phyloP scores from a whole-genome alignment of 2,797 vertebrate genomes.

The Sylvia borin region DNA sequence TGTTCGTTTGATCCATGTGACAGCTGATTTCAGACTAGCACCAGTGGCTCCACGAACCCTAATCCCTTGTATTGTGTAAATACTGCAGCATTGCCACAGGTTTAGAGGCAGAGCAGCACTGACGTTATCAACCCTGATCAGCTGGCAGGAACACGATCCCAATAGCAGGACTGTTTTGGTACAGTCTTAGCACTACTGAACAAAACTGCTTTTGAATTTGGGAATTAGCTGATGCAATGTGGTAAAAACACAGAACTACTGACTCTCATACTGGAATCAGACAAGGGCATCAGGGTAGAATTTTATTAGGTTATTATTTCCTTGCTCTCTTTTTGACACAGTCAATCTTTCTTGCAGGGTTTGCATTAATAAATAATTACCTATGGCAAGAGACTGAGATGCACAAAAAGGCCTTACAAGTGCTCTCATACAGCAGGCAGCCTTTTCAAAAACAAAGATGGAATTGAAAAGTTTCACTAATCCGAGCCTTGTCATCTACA shows the following conservation, averaged over 20 bases:
- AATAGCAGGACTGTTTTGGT: slow-evolving; percentile 27
- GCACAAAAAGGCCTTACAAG: slow-evolving; percentile 24
- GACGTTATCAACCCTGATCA: slow-evolving; percentile 49
- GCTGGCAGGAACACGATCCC: slow-evolving; percentile 40
- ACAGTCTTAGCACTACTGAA: slow-evolving; percentile 4
- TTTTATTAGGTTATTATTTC: slow-evolving; percentile 53
- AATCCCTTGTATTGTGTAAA: slow-evolving; percentile 60
- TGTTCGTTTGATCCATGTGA: background rate
- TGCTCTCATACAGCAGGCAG: slow-evolving; percentile 10
- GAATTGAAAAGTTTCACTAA: slow-evolving; percentile 18
- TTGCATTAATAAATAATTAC: slow-evolving; percentile 69
- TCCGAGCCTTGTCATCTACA: background rate
- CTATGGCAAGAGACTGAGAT: slow-evolving; percentile 1
- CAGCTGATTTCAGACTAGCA: slow-evolving; percentile 11
- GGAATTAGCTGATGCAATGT: slow-evolving; percentile 8
- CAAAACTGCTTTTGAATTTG: slow-evolving; percentile 39
- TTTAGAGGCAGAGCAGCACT: slow-evolving; percentile 7
- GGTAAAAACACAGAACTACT: slow-evolving; percentile 15
- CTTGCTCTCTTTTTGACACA: slow-evolving; percentile 46
- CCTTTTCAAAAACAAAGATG: slow-evolving; percentile 61
- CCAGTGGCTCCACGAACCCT: slow-evolving; percentile 12
- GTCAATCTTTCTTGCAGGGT: slow-evolving; percentile 37
- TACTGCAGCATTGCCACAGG: slow-evolving; percentile 28
- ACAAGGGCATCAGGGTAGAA: background rate
- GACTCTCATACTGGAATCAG: slow-evolving; percentile 4